These are phyloP conservation scores for Muscidifurax raptorellus DNA, from an alignment of 1,140 invertebrate genomes.

Conservation along the genomic window DNA sequence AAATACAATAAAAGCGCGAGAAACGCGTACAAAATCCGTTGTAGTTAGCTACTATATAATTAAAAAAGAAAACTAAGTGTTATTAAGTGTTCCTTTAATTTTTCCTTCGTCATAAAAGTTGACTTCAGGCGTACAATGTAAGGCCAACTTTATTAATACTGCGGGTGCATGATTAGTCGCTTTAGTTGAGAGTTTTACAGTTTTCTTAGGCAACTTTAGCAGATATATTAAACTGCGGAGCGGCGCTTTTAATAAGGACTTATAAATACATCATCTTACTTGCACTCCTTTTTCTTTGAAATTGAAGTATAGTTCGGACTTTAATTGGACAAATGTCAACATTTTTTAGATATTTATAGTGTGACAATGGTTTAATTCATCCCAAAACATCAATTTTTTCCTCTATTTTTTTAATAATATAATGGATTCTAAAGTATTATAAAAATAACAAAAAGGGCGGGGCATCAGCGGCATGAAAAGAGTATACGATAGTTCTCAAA, in stretches of 20 bases:
- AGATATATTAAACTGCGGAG: slow-evolving; percentile 6
- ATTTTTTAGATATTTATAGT: no score
- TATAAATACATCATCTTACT: not conserved
- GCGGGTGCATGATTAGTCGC: not conserved
- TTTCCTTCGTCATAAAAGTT: not conserved
- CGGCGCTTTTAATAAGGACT: slow-evolving; percentile 7
- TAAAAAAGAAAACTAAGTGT: no score
- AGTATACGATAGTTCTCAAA: not conserved
- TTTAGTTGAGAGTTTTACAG: slow-evolving; percentile 12
- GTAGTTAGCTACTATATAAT: no score
- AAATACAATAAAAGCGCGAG: no score
- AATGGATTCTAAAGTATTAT: no score
- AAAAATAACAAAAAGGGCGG: not conserved
- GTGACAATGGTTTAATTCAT: no score
- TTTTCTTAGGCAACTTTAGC: slow-evolving; percentile 1
- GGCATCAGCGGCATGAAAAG: not conserved
- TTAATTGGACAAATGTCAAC: not conserved
- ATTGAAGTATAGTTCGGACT: not conserved
- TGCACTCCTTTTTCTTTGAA: not conserved
- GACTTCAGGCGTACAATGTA: not conserved
- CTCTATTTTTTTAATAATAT: no score
- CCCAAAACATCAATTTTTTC: no score
- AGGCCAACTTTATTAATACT: slow-evolving; percentile 14
- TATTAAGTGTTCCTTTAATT: not conserved
- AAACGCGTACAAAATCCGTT: no score